Conservation (phyloP, 2,113 vertebrate genomes). For the Petaurus breviceps region DNA sequence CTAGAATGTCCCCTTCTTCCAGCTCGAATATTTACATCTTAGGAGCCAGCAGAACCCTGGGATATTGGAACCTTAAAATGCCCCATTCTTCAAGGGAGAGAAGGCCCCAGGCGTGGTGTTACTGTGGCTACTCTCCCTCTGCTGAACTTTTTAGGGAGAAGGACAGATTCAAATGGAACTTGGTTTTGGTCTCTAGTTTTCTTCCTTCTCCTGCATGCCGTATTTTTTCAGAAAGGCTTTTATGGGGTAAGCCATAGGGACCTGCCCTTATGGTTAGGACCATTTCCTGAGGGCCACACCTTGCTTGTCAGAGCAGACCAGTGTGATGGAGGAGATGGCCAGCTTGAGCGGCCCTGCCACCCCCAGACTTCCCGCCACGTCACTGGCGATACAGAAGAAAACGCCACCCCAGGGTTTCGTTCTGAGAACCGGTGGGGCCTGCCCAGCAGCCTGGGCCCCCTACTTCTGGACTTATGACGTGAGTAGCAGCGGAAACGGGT, state of each 20-base stretch:
- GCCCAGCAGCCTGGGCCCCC: neutral
- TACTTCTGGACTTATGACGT: neutral
- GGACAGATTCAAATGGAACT: neutral
- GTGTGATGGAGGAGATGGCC: neutral
- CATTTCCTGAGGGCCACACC: neutral
- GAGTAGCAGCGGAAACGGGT: neutral
- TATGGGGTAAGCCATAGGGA: neutral
- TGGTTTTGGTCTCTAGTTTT: neutral
- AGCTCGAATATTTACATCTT: neutral
- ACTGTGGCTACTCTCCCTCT: neutral
- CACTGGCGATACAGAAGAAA: neutral
- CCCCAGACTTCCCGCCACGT: constrained; percentile 1
- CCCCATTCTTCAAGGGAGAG: neutral
- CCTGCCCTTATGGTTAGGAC: neutral
- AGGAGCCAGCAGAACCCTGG: neutral
- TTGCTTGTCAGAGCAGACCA: neutral
- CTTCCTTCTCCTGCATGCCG: neutral
- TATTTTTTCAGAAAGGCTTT: neutral
- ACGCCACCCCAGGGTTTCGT: neutral
- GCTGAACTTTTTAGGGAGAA: neutral
- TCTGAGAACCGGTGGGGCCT: neutral
- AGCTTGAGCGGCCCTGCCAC: neutral
- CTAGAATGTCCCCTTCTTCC: neutral
- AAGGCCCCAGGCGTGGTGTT: neutral
- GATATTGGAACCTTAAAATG: neutral